Evolutionary conservation across 2,797 vertebrate genomes (phyloP), one percentile per base, ranked within the genome.

Genomic region (Gymnocypris eckloni): DNA sequence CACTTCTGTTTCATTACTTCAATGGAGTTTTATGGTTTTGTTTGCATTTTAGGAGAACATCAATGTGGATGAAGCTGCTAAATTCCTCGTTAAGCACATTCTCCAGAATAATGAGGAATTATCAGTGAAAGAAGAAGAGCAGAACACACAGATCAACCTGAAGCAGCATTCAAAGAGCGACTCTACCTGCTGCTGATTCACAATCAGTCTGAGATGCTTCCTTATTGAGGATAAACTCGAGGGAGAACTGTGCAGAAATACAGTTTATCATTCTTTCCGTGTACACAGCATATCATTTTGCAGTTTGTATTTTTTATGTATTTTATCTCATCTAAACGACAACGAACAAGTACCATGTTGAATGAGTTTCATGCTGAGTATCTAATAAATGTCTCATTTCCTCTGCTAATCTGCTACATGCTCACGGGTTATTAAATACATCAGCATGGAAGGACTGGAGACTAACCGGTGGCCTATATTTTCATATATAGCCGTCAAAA

Each of bases 51-150:
- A 92, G 91, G 37, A 91, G 15, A 95, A 96, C 70, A 92, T 97
- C 88, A 97, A 97, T 92, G 96, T 97, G 86, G 96, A 97, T 0
- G 96, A 97, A 93, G 96, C 97, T 41, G 93, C 94, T 86, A 93
- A 92, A 78, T 96, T 96, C 88, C 94, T 97, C 86, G 95, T 97
- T 92, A 94, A 95, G 90, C 95, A 96, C 89, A 96, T 97, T 90
- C 96, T 97, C 89, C 87, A 90, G 45, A 95, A 93, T 88, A 92
- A 95, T 86, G 94, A 93, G 84, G 83, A 83, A 86, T 33, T 33
- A 33, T 94, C 94, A 90, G 91, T 93, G 48, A 88, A 78, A 33
- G 95, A 89, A 67, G 85, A 91, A 82, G 45, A n/a, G 79, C 86
- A 28, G 15, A 4, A 87, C 79, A 89, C 89, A 39, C 0, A 59